Percentiles rank a stretch among this genome's conserved stretches.
Evolutionary conservation across 2,113 vertebrate genomes (phyloP).

Genomic region (Apus apus): DNA sequence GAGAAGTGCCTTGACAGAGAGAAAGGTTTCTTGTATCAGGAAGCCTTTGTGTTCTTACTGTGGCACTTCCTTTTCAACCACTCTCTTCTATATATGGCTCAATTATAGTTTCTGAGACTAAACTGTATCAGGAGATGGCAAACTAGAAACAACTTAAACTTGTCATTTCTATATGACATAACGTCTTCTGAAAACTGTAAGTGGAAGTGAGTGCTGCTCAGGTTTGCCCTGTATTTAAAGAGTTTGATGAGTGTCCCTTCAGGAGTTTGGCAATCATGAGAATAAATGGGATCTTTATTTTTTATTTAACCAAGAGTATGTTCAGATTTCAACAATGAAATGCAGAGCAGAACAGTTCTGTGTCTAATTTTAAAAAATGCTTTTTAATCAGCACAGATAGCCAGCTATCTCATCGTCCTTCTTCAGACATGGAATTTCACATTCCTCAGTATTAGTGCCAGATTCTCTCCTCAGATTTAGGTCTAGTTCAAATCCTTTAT

Average conservation of each 20-base stretch:
- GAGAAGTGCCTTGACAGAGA: neutral
- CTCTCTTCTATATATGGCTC: neutral
- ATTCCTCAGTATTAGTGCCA: neutral
- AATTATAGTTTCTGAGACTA: neutral
- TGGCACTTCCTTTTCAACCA: neutral
- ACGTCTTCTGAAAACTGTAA: neutral
- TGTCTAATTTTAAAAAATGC: neutral
- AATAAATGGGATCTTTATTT: neutral
- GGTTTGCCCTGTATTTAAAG: neutral
- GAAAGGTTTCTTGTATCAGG: neutral
- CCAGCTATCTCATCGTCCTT: neutral
- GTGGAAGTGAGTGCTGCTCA: neutral
- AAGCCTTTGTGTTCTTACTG: conserved; percentile 29
- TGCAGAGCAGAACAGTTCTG: neutral
- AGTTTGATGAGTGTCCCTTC: neutral
- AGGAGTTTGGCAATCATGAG: neutral
- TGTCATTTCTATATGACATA: neutral
- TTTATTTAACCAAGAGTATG: neutral
- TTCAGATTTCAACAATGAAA: neutral
- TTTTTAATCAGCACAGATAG: neutral
- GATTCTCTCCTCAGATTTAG: neutral
- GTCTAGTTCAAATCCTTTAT: neutral
- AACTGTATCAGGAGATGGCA: neutral
- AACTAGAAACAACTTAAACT: neutral
- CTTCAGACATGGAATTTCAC: neutral